Percentiles rank a stretch among this genome's conserved stretches.
Conservation (phyloP, 2,797 vertebrate genomes). For the Cottoperca gobio region DNA sequence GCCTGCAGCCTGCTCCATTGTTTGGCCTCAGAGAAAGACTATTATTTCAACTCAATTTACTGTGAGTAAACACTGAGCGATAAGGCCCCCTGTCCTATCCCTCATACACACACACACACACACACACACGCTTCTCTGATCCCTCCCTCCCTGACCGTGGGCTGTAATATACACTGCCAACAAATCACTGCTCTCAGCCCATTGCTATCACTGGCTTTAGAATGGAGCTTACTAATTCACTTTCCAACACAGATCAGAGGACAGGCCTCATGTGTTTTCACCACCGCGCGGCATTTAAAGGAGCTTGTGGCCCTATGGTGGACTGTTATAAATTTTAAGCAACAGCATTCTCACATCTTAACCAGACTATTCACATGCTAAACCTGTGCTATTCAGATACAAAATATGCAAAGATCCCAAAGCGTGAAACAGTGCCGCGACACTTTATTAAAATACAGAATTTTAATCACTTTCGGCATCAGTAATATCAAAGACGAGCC, state of each 20-base stretch:
- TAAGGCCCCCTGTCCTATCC: slow-evolving; percentile 79
- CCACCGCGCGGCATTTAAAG: slow-evolving; percentile 77
- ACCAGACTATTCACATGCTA: slow-evolving; percentile 57
- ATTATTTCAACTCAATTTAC: slow-evolving; percentile 91
- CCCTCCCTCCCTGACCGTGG: slow-evolving; percentile 75
- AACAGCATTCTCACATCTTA: slow-evolving; percentile 62
- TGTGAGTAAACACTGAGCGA: slow-evolving; percentile 89
- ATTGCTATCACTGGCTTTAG: slow-evolving; percentile 79
- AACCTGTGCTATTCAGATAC: slow-evolving; percentile 56
- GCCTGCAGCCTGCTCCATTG: slow-evolving; percentile 83
- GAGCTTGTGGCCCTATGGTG: slow-evolving; percentile 77
- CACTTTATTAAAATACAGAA: slow-evolving; percentile 60
- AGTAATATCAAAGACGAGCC: slow-evolving; percentile 55
- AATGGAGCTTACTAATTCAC: slow-evolving; percentile 83
- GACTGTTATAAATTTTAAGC: slow-evolving; percentile 73
- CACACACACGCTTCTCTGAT: slow-evolving; percentile 49
- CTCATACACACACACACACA: slow-evolving; percentile 29
- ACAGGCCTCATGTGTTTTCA: slow-evolving; percentile 89
- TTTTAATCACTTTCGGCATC: slow-evolving; percentile 60
- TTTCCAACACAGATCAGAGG: slow-evolving; percentile 85
- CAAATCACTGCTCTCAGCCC: slow-evolving; percentile 82
- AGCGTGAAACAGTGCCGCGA: slow-evolving; percentile 33
- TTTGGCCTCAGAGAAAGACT: slow-evolving; percentile 84
- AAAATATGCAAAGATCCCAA: slow-evolving; percentile 55
- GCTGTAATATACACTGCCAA: slow-evolving; percentile 83